These are phyloP conservation scores for Neopipo cinnamomea DNA, from an alignment of 2,113 vertebrate species.

Conservation along the genomic window DNA sequence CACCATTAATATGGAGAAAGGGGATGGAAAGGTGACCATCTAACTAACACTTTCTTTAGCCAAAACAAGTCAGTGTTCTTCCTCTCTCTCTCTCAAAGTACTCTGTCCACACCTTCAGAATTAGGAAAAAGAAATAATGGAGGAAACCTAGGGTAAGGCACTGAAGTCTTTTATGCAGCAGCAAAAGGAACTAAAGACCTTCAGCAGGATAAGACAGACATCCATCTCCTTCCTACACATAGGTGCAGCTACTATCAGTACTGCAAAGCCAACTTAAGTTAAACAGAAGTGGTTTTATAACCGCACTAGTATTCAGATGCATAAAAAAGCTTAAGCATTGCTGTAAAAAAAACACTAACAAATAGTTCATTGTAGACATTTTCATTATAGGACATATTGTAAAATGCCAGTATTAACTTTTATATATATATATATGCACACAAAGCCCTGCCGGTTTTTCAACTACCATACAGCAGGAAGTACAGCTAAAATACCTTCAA, in stretches of 20 bases:
- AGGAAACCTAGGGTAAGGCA: neutral
- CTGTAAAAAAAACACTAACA: fast-evolving
- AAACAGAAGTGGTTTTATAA: neutral
- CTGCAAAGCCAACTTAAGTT: neutral
- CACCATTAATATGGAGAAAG: neutral
- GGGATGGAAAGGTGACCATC: neutral
- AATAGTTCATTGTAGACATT: neutral
- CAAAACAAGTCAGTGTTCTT: neutral
- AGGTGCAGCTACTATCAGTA: neutral
- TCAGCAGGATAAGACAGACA: neutral
- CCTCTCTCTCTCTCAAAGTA: neutral
- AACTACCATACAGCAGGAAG: neutral
- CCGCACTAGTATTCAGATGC: neutral
- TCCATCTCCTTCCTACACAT: neutral
- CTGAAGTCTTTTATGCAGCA: neutral
- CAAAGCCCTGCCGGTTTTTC: neutral
- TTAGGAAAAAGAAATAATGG: neutral
- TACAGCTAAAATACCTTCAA: neutral
- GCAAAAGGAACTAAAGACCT: neutral
- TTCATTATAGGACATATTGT: fast-evolving
- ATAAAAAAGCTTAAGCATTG: neutral
- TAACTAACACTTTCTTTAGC: neutral
- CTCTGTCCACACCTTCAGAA: neutral
- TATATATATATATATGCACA: neutral
- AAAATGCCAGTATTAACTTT: neutral